Evolutionary conservation across 2,888 invertebrate genomes (phyloP).

Genomic region (Sarcophaga variegata): DNA sequence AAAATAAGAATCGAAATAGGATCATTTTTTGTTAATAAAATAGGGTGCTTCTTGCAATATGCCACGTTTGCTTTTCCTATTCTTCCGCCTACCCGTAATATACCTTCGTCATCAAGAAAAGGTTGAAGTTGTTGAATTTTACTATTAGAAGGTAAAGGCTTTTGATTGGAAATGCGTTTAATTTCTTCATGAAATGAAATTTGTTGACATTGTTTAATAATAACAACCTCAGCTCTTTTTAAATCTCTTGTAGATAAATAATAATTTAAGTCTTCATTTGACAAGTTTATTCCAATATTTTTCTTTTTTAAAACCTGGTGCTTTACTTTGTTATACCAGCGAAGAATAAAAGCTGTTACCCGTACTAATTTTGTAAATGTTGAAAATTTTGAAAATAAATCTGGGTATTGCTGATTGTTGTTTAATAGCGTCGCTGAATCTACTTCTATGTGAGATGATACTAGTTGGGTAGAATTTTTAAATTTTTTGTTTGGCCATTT

Average conservation of each 20-base stretch:
- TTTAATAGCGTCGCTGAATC: neutral
- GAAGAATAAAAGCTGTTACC: conserved; percentile 7
- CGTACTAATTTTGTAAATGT: neutral
- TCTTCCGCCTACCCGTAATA: too few relatives aligned
- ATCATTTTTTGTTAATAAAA: too few relatives aligned
- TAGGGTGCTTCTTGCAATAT: too few relatives aligned
- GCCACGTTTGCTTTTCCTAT: too few relatives aligned
- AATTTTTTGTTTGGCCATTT: conserved; percentile 17
- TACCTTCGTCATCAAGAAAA: conserved; percentile 53
- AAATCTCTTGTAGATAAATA: neutral
- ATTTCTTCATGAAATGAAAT: conserved; percentile 26
- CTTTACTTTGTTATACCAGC: neutral
- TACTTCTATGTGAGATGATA: neutral
- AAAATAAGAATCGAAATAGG: too few relatives aligned
- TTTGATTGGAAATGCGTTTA: neutral
- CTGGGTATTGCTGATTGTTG: neutral
- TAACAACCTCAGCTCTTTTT: neutral
- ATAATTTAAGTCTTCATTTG: neutral
- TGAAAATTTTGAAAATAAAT: neutral
- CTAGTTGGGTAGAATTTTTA: neutral
- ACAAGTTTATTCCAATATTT: too few relatives aligned
- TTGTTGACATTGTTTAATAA: conserved; percentile 29
- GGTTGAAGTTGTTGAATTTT: conserved; percentile 34
- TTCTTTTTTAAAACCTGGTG: neutral
- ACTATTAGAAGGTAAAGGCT: conserved; percentile 10